phyloP scores from a whole-genome alignment of 1,140 invertebrate genomes.

The Prorops nasuta region DNA sequence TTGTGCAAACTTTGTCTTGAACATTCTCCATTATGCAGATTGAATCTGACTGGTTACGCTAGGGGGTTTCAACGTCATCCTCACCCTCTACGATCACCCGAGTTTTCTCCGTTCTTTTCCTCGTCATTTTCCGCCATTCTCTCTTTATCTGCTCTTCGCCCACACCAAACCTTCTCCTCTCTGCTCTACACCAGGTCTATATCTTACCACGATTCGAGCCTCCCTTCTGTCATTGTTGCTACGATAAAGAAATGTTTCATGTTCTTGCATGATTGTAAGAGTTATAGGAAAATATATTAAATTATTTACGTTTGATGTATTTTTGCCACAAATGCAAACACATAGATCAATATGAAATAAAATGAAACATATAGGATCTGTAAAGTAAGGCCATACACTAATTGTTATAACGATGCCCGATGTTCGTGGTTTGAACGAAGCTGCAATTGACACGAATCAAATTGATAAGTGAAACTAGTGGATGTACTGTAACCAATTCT shows the following conservation, averaged over 20 bases:
- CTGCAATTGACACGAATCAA: conserved; percentile 33
- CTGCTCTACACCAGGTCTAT: not conserved
- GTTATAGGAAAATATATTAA: no score
- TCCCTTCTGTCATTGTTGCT: no score
- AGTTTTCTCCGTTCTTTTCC: conserved; percentile 23
- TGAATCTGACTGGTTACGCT: conserved; percentile 49
- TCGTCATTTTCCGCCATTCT: not conserved
- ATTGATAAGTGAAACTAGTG: conserved; percentile 32
- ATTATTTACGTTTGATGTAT: no score
- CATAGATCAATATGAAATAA: no score
- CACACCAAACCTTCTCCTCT: not conserved
- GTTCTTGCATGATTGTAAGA: no score
- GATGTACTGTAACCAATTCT: conserved; percentile 40
- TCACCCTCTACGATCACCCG: conserved; percentile 20
- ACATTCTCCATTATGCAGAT: conserved; percentile 56
- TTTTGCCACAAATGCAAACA: no score
- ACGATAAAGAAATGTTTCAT: no score
- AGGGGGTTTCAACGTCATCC: conserved; percentile 28
- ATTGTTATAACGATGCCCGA: not conserved
- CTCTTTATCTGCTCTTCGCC: not conserved
- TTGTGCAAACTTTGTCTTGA: conserved; percentile 52
- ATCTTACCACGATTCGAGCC: no score
- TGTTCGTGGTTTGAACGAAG: not conserved
- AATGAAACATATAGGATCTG: no score
- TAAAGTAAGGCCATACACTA: no score